These are phyloP conservation scores for Drosophila macrospina DNA, from an alignment of 2,888 invertebrate genomes.

Conservation along the genomic window DNA sequence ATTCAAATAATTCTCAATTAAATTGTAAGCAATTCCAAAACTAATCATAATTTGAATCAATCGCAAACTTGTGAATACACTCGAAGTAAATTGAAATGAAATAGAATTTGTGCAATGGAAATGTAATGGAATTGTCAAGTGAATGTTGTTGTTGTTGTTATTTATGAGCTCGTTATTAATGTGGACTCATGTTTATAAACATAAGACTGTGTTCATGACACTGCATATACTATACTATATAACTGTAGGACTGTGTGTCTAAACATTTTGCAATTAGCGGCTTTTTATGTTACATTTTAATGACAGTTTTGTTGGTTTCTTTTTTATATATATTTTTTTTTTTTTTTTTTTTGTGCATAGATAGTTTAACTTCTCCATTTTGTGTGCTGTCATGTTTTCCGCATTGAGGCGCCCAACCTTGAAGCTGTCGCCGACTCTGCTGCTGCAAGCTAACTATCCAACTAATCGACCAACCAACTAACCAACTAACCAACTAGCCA, in stretches of 20 bases:
- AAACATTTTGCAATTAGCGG: constrained; percentile 70
- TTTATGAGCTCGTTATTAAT: constrained; percentile 65
- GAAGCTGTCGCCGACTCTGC: constrained; percentile 42
- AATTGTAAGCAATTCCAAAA: too few species aligned
- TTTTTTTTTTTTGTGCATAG: background rate
- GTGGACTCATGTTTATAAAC: constrained; percentile 20
- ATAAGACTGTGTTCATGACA: constrained; percentile 7
- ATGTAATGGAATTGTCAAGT: constrained; percentile 4
- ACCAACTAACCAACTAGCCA: constrained; percentile 21
- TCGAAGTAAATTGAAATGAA: too few species aligned
- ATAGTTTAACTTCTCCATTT: constrained; percentile 39
- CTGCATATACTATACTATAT: background rate
- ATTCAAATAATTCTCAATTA: too few species aligned
- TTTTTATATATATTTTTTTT: constrained; percentile 1
- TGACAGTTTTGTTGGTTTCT: constrained; percentile 59
- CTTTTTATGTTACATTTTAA: constrained; percentile 76
- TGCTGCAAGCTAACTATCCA: constrained; percentile 48
- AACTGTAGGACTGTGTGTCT: constrained; percentile 2
- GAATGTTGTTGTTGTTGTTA: constrained; percentile 35
- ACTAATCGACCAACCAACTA: constrained; percentile 16
- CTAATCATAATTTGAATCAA: too few species aligned
- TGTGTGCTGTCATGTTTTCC: constrained; percentile 68
- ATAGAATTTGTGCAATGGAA: too few species aligned
- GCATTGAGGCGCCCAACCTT: constrained; percentile 72
- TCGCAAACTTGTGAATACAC: too few species aligned